Base-by-base conservation (phyloP, 2,797 vertebrate genomes). In the Tympanoctomys barrerae region DNA sequence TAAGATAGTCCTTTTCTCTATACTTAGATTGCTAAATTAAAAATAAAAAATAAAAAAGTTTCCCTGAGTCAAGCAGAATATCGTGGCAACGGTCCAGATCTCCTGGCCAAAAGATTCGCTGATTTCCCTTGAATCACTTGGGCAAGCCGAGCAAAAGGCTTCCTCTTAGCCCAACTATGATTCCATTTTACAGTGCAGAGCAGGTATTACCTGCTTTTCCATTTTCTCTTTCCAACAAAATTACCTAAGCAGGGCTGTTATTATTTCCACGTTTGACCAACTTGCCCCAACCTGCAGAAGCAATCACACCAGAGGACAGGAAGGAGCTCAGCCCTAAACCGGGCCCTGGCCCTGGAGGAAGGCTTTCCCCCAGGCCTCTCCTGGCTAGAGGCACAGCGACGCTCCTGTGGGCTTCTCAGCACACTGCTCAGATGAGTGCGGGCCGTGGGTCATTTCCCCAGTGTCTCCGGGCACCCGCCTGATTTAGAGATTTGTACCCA, bases 191-290 rank as follows among this genome's bases (percentile, higher is more conserved):
- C 64, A 89, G 9, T 7, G 2, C 33, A 71, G 59, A 96, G 84
- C 88, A 88, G 57, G 77, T 90, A 84, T 86, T 89, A 92, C 89
- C 89, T 89, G 77, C 71, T 93, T 86, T 21, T 2, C 54, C 39
- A n/a, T 92, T 87, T 88, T 89, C 78, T 94, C 62, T 94, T 95
- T 97, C 77, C 79, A 94, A 18, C 82, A 92, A 90, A 96, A 94
- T 86, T 90, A 52, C 79, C 91, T 92, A 59, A 84, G 89, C 68
- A 62, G 88, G 39, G 57, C 54, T 49, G 36, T 54, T 73, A n/a
- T 94, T 92, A 87, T 89, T 95, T 84, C 89, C 31, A 82, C 66
- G 52, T 61, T 71, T 87, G 89, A 49, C 71, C 82, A 89, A 73
- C 94, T 77, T 85, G 95, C 54, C 78, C 64, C 64, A 84, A 89